Conservation (phyloP, 2,113 vertebrate genomes). For the Podarcis raffonei region DNA sequence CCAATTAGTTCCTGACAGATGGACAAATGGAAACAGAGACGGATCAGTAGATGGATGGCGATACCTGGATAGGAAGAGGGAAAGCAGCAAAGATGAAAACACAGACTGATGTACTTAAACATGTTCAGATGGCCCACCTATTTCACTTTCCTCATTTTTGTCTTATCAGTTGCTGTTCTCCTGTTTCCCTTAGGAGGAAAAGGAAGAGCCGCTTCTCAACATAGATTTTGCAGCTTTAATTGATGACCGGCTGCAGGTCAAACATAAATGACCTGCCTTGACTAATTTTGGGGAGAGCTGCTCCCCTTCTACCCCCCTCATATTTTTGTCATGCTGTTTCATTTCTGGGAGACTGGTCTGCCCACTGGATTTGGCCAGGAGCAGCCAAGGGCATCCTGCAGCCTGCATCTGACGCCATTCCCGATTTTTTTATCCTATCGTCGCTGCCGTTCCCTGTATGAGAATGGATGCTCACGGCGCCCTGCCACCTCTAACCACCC, state of each 20-base stretch:
- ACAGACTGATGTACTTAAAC: background rate
- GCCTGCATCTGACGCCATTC: background rate
- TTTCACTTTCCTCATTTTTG: background rate
- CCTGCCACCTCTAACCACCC: background rate
- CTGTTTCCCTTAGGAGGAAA: background rate
- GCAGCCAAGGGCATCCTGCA: background rate
- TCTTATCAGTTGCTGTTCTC: background rate
- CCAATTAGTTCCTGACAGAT: conserved; percentile 26
- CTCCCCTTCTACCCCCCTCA: background rate
- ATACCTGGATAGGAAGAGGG: conserved; percentile 2
- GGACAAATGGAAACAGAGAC: conserved; percentile 28
- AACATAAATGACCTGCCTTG: background rate
- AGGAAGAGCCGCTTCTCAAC: background rate
- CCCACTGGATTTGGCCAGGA: background rate
- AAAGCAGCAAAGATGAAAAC: background rate
- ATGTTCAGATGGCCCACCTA: background rate
- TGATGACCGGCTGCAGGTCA: background rate
- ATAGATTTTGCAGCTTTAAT: background rate
- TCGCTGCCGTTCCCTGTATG: background rate
- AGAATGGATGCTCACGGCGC: background rate
- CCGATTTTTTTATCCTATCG: background rate
- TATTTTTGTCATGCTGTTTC: background rate
- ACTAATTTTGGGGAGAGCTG: too few species aligned
- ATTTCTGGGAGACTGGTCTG: background rate
- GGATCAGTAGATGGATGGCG: conserved; percentile 12